These are phyloP conservation scores for Tetraneura akinire DNA, from an alignment of 1,140 invertebrate species.

Conservation along the genomic window DNA sequence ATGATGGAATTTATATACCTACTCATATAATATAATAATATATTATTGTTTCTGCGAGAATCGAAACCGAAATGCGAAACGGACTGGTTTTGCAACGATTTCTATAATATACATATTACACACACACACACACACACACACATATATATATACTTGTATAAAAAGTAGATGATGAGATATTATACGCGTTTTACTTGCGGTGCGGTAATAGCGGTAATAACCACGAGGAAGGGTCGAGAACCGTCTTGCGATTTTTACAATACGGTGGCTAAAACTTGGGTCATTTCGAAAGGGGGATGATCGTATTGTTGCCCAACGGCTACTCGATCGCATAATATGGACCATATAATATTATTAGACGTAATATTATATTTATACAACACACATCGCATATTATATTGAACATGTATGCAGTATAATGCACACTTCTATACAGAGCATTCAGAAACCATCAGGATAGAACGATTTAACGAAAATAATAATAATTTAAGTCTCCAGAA, in stretches of 20 bases:
- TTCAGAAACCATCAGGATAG: too few relatives aligned
- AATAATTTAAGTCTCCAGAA: too few relatives aligned
- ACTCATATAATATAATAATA: too few relatives aligned
- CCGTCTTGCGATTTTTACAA: slow-evolving; percentile 23
- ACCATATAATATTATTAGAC: too few relatives aligned
- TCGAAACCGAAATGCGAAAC: too few relatives aligned
- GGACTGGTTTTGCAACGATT: not conserved
- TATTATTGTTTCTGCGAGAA: too few relatives aligned
- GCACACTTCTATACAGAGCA: too few relatives aligned
- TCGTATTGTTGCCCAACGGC: slow-evolving; percentile 1
- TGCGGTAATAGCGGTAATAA: not conserved
- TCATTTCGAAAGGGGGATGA: not conserved
- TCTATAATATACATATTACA: not conserved
- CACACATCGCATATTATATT: not conserved
- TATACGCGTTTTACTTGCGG: not conserved
- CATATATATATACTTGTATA: too few relatives aligned
- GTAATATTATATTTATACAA: not conserved
- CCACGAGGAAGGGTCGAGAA: not conserved
- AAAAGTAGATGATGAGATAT: not conserved
- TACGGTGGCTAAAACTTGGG: not conserved
- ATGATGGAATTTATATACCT: too few relatives aligned
- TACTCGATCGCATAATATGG: not conserved
- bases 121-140: too few relatives aligned
- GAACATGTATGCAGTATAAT: not conserved
- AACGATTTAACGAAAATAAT: not conserved